These are phyloP conservation scores for Puma concolor DNA, from an alignment of 2,113 vertebrate genomes.

Conservation along the genomic window DNA sequence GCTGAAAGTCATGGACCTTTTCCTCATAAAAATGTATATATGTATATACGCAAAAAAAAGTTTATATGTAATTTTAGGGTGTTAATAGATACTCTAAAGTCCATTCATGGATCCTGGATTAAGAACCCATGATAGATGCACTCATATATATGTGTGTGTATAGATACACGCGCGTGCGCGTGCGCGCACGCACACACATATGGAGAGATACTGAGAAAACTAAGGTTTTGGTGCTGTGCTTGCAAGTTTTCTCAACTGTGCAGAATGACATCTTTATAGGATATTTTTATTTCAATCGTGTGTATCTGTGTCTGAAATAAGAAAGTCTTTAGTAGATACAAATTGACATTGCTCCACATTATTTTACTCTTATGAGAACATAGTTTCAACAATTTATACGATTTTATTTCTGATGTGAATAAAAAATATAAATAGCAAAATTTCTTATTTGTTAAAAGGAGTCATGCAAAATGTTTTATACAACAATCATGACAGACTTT, in stretches of 20 bases:
- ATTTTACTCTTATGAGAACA: conserved; percentile 29
- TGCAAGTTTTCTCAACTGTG: neutral
- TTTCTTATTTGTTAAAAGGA: conserved; percentile 6
- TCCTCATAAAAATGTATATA: neutral
- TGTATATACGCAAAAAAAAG: neutral
- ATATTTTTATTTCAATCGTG: conserved; percentile 26
- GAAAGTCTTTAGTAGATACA: neutral
- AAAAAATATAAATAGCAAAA: neutral
- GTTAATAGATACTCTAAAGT: neutral
- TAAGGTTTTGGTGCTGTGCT: neutral
- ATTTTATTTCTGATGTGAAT: conserved; percentile 13
- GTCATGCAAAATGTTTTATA: neutral
- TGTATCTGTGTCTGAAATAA: conserved; percentile 18
- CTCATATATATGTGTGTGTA: neutral
- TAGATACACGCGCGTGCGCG: no score
- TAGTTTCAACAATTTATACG: neutral
- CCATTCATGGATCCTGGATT: neutral
- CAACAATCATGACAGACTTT: neutral
- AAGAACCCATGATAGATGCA: neutral
- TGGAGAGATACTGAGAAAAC: neutral
- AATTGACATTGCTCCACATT: neutral
- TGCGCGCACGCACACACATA: no score
- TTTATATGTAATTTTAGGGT: neutral
- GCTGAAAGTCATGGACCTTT: neutral
- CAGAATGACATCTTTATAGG: neutral